Base-by-base conservation (phyloP, 2,888 invertebrate species). In the Dione juno region DNA sequence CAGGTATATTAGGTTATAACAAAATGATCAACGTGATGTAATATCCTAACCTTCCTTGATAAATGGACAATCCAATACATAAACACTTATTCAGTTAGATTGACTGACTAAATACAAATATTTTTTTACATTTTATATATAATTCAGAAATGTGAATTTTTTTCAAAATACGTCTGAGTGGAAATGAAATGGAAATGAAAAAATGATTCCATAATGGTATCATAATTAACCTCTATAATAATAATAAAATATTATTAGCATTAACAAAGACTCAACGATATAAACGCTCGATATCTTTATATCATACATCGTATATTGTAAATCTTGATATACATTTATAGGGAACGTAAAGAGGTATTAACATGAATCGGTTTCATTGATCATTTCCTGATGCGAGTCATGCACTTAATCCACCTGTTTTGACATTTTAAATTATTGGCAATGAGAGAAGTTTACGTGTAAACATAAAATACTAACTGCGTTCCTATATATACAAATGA, bases 341-440 rank as follows among this genome's bases (percentile, higher is more conserved):
- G 57, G 11, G 52, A 41, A 54, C 52, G 64, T 45, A 16, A 61
- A 69, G 45, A 68, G 58, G 52, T 10, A 74, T 72, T 65, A 63
- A 72, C 67, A 69, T 59, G 48, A 66, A 64, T 69, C 63, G 52
- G 59, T 71, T 65, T 28, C 71, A 72, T 72, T 70, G 57, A 70
- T 72, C 69, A 71, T 72, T 78, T 79, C 79, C 73, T 77, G 73
- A 73, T 75, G 68, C 70, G 59, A 69, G 67, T 70, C 73, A 67
- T 73, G 67, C 70, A 72, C 54, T 77, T 74, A 77, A 78, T 80
- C 77, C 82, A 86, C 82, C 81, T 83, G 84, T 80, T 81, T 77
- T 80, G 83, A 80, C 83, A 86, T 85, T 87, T 81, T 77, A 77
- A 76, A 48, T 71, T 78, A 79, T 78, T 76, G 70, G 73, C 72